These are phyloP conservation scores for Stigmatopora argus DNA, from an alignment of 2,113 vertebrate species.

Conservation along the genomic window DNA sequence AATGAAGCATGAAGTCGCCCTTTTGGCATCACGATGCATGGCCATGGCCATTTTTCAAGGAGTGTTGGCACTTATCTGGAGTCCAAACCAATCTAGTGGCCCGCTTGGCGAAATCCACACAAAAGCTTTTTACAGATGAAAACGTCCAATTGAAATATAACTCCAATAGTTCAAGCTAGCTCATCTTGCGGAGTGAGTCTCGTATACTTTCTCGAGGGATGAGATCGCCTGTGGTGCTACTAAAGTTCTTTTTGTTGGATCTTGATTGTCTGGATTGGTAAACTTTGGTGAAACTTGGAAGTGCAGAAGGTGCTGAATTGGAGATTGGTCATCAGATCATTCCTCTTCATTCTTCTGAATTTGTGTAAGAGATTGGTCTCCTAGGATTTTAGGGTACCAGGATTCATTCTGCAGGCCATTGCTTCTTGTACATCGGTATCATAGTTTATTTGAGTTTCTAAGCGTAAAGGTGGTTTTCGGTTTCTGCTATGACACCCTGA, in stretches of 20 bases:
- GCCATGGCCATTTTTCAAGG: constrained; percentile 34
- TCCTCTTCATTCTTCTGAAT: no score
- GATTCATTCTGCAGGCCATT: no score
- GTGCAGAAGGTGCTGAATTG: neutral
- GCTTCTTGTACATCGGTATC: no score
- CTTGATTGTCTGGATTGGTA: neutral
- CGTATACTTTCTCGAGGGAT: neutral
- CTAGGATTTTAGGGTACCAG: no score
- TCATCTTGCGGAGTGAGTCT: no score
- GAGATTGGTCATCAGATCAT: neutral
- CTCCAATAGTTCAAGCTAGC: neutral
- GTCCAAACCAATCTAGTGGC: constrained; percentile 1
- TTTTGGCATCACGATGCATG: constrained; percentile 23
- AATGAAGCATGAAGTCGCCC: constrained; percentile 33
- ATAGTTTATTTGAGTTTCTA: no score
- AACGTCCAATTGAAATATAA: constrained; percentile 35
- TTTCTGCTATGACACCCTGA: neutral
- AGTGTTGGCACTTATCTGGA: constrained; percentile 44
- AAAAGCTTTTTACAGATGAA: constrained; percentile 61
- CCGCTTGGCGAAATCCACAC: constrained; percentile 51
- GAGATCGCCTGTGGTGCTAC: neutral
- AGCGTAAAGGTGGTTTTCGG: no score
- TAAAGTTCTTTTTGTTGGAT: neutral
- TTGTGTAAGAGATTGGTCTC: no score
- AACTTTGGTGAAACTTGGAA: neutral